phyloP scores from a whole-genome alignment of 2,888 invertebrate genomes.

The Aspidapion aeneum region DNA sequence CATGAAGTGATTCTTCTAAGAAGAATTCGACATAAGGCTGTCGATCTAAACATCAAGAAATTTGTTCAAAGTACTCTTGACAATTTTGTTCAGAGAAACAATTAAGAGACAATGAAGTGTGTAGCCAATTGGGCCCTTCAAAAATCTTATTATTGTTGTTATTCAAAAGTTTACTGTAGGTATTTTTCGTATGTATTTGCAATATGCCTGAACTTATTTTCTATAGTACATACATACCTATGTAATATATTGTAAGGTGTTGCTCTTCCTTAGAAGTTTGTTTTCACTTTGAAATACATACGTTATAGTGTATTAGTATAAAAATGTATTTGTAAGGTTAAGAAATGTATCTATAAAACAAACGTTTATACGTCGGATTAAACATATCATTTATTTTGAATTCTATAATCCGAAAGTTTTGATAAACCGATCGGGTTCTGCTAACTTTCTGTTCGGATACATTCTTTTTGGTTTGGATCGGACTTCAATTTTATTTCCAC shows the following conservation, averaged over 20 bases:
- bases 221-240: background rate
- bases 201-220: constrained; percentile 1
- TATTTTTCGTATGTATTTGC: constrained; percentile 2
- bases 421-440: too few relatives aligned
- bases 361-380: constrained; percentile 5
- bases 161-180: constrained; percentile 1
- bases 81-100: constrained; percentile 4
- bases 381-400: constrained; percentile 5
- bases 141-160: background rate
- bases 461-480: too few relatives aligned
- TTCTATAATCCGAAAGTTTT: too few relatives aligned
- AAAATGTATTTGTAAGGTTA: constrained; percentile 4
- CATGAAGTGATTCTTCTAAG: constrained; percentile 8
- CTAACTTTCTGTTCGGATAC: too few relatives aligned
- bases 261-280: constrained; percentile 5
- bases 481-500: too few relatives aligned
- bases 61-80: background rate
- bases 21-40: constrained; percentile 6
- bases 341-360: background rate
- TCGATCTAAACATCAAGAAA: background rate
- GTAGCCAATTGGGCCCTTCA: background rate
- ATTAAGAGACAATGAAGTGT: constrained; percentile 1
- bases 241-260: background rate
- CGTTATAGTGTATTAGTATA: background rate
- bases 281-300: constrained; percentile 3